Evolutionary conservation across 2,888 invertebrate genomes (phyloP), one percentile per base, ranked within the genome.

Genomic region (Mythimna impura): DNA sequence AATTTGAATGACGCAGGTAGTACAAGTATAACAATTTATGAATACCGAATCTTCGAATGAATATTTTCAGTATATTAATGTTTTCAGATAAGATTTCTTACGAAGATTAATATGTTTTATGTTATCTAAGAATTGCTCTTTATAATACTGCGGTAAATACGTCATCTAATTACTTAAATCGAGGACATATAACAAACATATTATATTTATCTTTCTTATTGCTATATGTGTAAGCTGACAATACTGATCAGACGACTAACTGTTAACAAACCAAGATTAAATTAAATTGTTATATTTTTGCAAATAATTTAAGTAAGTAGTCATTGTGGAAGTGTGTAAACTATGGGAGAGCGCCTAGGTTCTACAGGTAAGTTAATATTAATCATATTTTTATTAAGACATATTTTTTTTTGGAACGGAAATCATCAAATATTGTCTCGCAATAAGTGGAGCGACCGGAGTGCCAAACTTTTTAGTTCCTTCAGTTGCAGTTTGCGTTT

Each of bases 271-370:
- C 3, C 3, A 30, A 54, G 0, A 62, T 22, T 20, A 22, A 22
- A 63, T 34, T 34, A 20, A 9, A 52, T 34, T 5, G 14, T 65
- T 25, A 30, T 62, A 7, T 40, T 47, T 52, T 25, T 30, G 6
- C 10, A 9, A 40, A 30, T 14, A 22, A 52, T 10, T 58, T 5
- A 47, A 47, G 17, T 1, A 34, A 36, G 1, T 30, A 2, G 9
- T 34, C n/a, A 20, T 57, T 25, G 10, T 10, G 58, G 2, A 60
- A 47, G 40, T 71, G 66, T 58, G 47, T n/a, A 22, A n/a, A 30
- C 22, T 62, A 77, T 77, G 76, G 76, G 78, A 71, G 52, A 54
- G n/a, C n/a, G 30, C 2, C n/a, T 76, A 47, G 71, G 43, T 54
- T 20, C n/a, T 6, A 47, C 76, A 72, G 76, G 76, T 76, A 76